Evolutionary conservation across 2,797 vertebrate genomes (phyloP), one percentile per base, ranked within the genome.

Genomic region (Gymnoscopelus microlampas): DNA sequence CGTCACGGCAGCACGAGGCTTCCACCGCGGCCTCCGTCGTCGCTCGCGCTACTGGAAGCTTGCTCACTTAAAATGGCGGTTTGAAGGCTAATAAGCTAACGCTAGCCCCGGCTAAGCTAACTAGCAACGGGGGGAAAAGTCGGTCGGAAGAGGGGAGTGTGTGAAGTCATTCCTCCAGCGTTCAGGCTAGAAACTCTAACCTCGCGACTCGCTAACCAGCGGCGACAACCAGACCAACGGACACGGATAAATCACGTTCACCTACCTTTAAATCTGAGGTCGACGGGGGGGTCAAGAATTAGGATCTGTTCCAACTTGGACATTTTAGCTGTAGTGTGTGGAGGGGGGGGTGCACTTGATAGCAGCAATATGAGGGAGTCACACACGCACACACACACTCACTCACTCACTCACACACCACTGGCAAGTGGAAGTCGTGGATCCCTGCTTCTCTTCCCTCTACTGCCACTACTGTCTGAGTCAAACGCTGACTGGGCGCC

Each of bases 231-330:
- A 35, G 39, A 44, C 1, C 62, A 39, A 60, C 24, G 32, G 3
- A 15, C 54, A 5, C 47, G 47, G 1, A 23, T 9, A n/a, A 9
- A 29, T 2, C 15, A 8, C 35, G 14, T 12, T 32, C 59, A 73
- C 92, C 88, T 93, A 98, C 97, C 97, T 98, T 95, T 98, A 84
- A 98, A 99, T 94, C 87, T 96, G 89, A 99, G 97, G 92, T 99
- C 97, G 86, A 77, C 90, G 66, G 96, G 93, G 78, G 97, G 97
- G 85, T 99, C 97, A 26, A 97, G 95, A 39, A 96, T 55, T 64
- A 97, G 92, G 73, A 97, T 47, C 91, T 97, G 96, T 80, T 97
- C 96, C 93, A 95, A 90, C 91, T 96, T 97, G 73, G 94, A 95
- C 94, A 96, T 96, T 84, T 94, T 95, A 85, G 80, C 82, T 56